Evolutionary conservation across 92 coral and sea anemone genomes (phyloP).

Genomic region (Palythoa heliodiscus): DNA sequence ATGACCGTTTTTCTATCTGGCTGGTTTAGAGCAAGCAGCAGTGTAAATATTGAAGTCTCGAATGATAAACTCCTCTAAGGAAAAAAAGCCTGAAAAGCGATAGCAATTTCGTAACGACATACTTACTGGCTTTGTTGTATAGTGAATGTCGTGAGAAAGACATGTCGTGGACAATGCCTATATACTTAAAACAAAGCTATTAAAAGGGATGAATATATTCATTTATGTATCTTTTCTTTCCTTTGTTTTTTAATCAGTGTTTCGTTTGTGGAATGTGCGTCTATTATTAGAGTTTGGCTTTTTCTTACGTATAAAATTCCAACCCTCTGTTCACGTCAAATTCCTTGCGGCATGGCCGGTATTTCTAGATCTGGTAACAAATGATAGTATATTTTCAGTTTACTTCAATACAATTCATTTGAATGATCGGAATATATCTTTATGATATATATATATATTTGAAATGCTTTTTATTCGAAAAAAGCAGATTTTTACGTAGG

Average conservation of each 20-base stretch:
- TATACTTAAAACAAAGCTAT: background rate
- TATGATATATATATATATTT: too few relatives aligned
- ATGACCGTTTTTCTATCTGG: too few relatives aligned
- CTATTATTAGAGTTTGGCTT: background rate
- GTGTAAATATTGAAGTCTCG: too few relatives aligned
- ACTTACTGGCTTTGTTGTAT: too few relatives aligned
- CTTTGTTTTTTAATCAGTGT: background rate
- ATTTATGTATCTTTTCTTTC: background rate
- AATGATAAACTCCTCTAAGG: background rate
- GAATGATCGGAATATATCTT: background rate
- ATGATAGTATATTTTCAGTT: background rate
- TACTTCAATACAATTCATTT: background rate
- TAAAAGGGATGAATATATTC: background rate
- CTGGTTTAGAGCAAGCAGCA: too few relatives aligned
- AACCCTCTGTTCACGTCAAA: background rate
- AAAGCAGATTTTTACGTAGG: too few relatives aligned
- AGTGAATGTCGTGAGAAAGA: background rate
- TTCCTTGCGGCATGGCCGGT: background rate
- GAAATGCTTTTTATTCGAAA: too few relatives aligned
- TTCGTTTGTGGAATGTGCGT: background rate
- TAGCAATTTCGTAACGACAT: background rate
- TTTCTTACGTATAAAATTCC: background rate
- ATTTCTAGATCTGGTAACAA: background rate
- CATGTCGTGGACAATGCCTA: background rate
- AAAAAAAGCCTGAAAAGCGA: background rate